Evolutionary conservation across 1,140 invertebrate genomes (phyloP).

Genomic region (Atta cephalotes): DNA sequence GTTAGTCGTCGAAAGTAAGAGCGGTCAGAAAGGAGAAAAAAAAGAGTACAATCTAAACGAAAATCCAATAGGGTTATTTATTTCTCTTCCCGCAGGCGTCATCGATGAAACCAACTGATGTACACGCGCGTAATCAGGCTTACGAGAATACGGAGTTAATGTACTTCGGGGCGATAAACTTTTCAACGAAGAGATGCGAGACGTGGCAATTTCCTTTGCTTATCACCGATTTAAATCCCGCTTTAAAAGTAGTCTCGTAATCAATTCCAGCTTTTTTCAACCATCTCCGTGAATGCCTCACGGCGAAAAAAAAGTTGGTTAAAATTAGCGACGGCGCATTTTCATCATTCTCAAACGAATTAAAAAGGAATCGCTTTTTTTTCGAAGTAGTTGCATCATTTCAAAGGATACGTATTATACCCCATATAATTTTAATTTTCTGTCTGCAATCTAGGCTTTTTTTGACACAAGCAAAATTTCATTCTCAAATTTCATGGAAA

Average conservation of each 20-base stretch:
- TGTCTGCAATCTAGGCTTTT: too few relatives aligned
- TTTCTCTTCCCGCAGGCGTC: constrained; percentile 56
- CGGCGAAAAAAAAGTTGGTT: background rate
- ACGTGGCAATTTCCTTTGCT: constrained; percentile 36
- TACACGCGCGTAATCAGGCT: constrained; percentile 42
- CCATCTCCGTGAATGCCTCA: background rate
- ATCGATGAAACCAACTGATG: constrained; percentile 42
- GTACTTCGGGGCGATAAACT: constrained; percentile 71
- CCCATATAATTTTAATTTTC: background rate
- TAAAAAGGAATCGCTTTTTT: background rate
- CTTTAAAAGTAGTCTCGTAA: constrained; percentile 42
- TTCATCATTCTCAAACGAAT: constrained; percentile 1
- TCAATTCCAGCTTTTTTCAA: constrained; percentile 48
- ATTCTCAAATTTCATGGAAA: too few relatives aligned
- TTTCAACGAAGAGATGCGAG: constrained; percentile 58
- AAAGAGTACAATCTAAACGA: constrained; percentile 31
- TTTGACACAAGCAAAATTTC: too few relatives aligned
- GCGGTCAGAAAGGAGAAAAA: constrained; percentile 8
- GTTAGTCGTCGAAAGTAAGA: constrained; percentile 5
- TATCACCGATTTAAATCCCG: constrained; percentile 58
- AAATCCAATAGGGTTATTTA: constrained; percentile 25
- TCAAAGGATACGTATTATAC: background rate
- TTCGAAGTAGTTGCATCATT: background rate
- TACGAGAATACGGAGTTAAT: constrained; percentile 65
- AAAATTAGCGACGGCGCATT: constrained; percentile 21